Base-by-base conservation (phyloP, 2,888 invertebrate species). In the Drosophila limbata region DNA sequence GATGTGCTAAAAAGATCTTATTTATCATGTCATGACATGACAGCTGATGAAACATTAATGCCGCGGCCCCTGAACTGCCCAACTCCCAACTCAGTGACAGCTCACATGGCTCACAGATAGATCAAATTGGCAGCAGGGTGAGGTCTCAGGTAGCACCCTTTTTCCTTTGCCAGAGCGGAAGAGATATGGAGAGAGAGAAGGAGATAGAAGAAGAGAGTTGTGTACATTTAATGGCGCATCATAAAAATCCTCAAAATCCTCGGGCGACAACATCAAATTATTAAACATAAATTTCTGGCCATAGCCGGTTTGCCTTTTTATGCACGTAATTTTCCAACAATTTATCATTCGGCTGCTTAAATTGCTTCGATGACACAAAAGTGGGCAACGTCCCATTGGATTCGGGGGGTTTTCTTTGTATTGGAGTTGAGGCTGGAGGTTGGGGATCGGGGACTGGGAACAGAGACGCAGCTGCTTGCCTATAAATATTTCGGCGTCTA, bases 251-350 rank as follows among this genome's bases (percentile, higher is more conserved):
- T 47, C 44, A 66, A 81, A 57, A 81, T 79, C 79, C 81, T 71
- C 73, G 40, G 62, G 84, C 77, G 74, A 77, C 72, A 70, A 84
- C 83, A 76, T 75, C 86, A 88, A 88, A 84, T 88, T 83, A 86
- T 84, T 69, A 81, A 81, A 81, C 86, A 84, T 84, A 88, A 84
- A 84, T 84, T 86, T 88, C 86, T 84, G 78, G 70, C 73, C 48
- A 64, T 61, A 50, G 64, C 63, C 63, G 67, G 64, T 69, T 76
- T 73, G 69, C 77, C 76, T 82, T 76, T 82, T 88, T 84, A 79
- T 88, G 84, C 84, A 88, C 84, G 84, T 84, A 84, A 84, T 84
- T 84, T 84, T 86, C 76, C 67, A 86, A 79, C 86, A 77, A 84
- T 84, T 86, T 88, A 84, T 84, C 84, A 84, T 84, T 84, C 69